These are phyloP conservation scores for Lepidothrix coronata DNA, from an alignment of 2,113 vertebrate species.

Conservation along the genomic window DNA sequence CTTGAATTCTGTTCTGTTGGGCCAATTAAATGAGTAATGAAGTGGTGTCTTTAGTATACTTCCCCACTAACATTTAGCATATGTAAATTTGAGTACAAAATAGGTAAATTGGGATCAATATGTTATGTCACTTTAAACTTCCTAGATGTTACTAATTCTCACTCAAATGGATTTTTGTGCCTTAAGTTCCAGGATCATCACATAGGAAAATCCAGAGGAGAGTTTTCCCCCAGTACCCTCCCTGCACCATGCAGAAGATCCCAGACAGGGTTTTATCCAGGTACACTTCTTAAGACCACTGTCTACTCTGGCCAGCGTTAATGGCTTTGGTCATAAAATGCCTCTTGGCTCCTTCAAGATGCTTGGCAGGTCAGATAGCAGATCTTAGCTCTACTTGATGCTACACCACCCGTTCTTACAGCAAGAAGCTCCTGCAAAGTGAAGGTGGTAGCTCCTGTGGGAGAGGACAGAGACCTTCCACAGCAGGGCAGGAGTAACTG, in stretches of 20 bases:
- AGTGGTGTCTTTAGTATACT: neutral
- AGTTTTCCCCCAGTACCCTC: neutral
- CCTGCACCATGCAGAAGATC: neutral
- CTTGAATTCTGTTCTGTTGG: neutral
- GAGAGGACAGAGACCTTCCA: neutral
- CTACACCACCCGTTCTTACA: neutral
- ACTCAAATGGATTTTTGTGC: neutral
- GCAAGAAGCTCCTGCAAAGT: neutral
- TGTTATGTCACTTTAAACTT: neutral
- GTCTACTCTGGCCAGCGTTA: neutral
- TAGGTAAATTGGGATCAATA: neutral
- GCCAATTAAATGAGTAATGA: neutral
- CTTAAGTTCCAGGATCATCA: neutral
- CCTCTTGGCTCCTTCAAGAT: neutral
- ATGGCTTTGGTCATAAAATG: neutral
- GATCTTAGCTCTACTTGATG: neutral
- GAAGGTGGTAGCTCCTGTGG: neutral
- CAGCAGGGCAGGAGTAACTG: neutral
- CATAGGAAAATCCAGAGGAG: neutral
- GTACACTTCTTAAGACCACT: neutral
- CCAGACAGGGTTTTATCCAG: neutral
- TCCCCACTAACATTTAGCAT: neutral
- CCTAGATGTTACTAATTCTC: neutral
- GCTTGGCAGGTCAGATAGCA: neutral
- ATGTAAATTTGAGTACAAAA: neutral